These are phyloP conservation scores for Scolopax mira DNA, from an alignment of 2,113 vertebrate genomes.

Conservation along the genomic window DNA sequence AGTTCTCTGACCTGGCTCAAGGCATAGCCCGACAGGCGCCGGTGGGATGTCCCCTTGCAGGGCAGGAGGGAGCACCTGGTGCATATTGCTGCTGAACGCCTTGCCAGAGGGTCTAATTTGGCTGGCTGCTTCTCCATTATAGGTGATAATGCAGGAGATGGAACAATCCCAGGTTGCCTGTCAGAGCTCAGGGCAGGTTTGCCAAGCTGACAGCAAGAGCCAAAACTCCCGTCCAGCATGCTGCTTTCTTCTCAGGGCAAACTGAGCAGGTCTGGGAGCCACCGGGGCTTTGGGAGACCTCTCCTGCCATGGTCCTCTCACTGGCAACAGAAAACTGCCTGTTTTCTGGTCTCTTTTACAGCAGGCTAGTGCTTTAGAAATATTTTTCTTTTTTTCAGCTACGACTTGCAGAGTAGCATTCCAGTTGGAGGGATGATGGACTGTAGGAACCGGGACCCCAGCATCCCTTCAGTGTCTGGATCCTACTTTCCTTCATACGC, in stretches of 20 bases:
- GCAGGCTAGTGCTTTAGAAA: neutral
- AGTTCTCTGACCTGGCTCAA: neutral
- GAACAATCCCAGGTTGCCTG: neutral
- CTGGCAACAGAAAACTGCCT: neutral
- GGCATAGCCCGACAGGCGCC: accelerated
- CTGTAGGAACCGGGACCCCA: neutral
- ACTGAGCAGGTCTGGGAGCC: neutral
- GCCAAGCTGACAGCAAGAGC: neutral
- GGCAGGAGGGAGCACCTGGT: neutral
- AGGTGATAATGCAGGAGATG: constrained; percentile 34
- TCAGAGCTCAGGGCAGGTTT: neutral
- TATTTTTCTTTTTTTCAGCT: neutral
- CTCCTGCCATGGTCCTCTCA: neutral
- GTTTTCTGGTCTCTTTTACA: neutral
- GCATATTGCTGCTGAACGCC: accelerated
- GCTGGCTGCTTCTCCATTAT: constrained; percentile 41
- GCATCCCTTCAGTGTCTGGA: neutral
- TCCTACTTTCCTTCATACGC: neutral
- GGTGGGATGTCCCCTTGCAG: accelerated
- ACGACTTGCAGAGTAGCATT: neutral
- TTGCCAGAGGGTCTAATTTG: neutral
- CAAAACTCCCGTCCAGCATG: neutral
- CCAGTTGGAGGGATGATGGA: neutral
- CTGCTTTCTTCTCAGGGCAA: neutral
- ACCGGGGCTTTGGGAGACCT: accelerated